Conservation (phyloP, 2,888 invertebrate genomes). For the Druceiella hillmani region DNA sequence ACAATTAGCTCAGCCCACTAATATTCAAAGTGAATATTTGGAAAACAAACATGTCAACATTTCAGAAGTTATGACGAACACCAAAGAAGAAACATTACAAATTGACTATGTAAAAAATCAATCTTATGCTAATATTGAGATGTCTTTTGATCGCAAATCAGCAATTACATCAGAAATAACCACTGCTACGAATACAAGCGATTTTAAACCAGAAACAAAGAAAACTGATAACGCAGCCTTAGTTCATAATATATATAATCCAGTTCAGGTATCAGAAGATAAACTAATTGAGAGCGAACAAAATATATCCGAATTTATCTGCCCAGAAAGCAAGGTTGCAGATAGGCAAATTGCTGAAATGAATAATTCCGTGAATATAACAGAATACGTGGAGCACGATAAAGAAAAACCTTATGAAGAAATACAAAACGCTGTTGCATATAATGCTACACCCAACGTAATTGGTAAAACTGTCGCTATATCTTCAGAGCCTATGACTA, state of each 20-base stretch:
- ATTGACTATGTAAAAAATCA: conserved; percentile 34
- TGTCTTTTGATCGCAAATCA: conserved; percentile 48
- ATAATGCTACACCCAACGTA: conserved; percentile 41
- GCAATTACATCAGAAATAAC: conserved; percentile 46
- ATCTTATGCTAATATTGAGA: conserved; percentile 46
- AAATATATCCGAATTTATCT: conserved; percentile 27
- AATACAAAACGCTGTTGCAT: conserved; percentile 26
- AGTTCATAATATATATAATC: conserved; percentile 31
- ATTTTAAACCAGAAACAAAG: conserved; percentile 29
- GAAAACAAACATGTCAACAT: conserved; percentile 57
- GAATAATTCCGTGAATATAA: conserved; percentile 33
- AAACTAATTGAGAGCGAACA: conserved; percentile 43
- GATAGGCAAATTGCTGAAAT: conserved; percentile 31
- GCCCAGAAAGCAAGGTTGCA: conserved; percentile 32
- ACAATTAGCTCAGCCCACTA: conserved; percentile 48
- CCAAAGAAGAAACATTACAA: conserved; percentile 46
- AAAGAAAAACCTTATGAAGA: conserved; percentile 33
- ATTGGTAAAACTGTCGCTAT: conserved; percentile 47
- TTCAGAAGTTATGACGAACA: conserved; percentile 46
- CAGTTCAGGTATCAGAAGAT: conserved; percentile 39
- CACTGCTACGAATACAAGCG: conserved; percentile 33
- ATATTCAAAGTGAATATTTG: conserved; percentile 47
- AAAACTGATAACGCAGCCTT: conserved; percentile 36
- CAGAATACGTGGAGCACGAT: conserved; percentile 37
- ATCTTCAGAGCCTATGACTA: conserved; percentile 42